phyloP scores from a whole-genome alignment of 2,888 invertebrate species.

The Atrina japonica region DNA sequence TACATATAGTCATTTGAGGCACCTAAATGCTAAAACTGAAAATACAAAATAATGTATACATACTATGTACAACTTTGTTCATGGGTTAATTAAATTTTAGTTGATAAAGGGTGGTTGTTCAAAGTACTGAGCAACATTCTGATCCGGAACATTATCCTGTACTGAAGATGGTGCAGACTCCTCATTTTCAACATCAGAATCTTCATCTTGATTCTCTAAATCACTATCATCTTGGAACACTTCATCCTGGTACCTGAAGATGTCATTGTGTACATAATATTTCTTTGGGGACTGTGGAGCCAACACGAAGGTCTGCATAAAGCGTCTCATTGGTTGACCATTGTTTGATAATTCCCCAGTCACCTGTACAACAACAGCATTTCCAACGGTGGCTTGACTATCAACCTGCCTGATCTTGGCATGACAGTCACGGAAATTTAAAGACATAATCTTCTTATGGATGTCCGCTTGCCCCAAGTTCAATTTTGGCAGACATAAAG shows the following conservation, averaged over 20 bases:
- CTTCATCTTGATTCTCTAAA: slow-evolving; percentile 61
- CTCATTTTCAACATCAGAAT: slow-evolving; percentile 21
- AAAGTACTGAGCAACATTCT: too few relatives aligned
- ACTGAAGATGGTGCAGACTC: too few relatives aligned
- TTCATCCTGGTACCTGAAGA: slow-evolving; percentile 97
- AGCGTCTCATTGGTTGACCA: slow-evolving; percentile 97
- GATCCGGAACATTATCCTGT: too few relatives aligned
- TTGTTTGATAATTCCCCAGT: slow-evolving; percentile 98
- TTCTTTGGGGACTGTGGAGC: slow-evolving; percentile 97
- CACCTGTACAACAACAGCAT: slow-evolving; percentile 96
- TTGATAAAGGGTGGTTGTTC: too few relatives aligned
- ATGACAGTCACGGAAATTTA: slow-evolving; percentile 98
- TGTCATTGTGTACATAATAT: slow-evolving; percentile 99
- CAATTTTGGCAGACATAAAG: slow-evolving; percentile 19
- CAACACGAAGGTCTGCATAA: slow-evolving; percentile 98
- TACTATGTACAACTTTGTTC: too few relatives aligned
- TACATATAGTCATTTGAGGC: too few relatives aligned
- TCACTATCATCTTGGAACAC: slow-evolving; percentile 84
- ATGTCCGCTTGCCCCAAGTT: slow-evolving; percentile 84
- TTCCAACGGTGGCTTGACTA: slow-evolving; percentile 95
- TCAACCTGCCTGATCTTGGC: slow-evolving; percentile 99
- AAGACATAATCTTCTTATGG: slow-evolving; percentile 95
- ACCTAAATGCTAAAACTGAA: too few relatives aligned
- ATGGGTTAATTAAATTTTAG: too few relatives aligned
- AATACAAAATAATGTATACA: too few relatives aligned